Conservation (phyloP, 2,113 vertebrate species). For the Dipodomys stephensi region DNA sequence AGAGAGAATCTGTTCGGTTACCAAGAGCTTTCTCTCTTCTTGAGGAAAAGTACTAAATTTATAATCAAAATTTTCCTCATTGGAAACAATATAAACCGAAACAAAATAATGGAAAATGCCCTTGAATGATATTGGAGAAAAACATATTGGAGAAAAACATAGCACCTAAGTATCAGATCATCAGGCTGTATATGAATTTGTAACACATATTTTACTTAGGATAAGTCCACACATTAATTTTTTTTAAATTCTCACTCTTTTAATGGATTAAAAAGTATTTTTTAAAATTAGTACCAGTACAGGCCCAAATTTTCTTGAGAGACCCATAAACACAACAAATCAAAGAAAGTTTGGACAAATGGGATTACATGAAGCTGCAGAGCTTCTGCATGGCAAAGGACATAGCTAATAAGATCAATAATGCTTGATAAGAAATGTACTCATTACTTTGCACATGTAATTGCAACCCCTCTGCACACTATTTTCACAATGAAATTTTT, state of each 20-base stretch:
- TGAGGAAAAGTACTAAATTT: background rate
- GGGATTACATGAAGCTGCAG: too few relatives aligned
- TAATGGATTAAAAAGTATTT: background rate
- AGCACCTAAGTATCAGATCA: background rate
- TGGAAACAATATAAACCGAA: background rate
- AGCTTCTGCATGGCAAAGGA: too few relatives aligned
- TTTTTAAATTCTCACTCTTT: background rate
- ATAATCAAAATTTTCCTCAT: background rate
- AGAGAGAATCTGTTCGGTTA: too few relatives aligned
- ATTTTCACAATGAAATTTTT: too few relatives aligned
- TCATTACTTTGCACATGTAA: too few relatives aligned
- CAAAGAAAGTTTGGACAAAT: too few relatives aligned
- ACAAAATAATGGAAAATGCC: background rate
- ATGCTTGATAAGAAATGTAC: too few relatives aligned
- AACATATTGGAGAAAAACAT: background rate
- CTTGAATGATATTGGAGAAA: background rate
- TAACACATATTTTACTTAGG: background rate
- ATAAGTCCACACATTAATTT: background rate
- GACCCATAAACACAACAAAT: too few relatives aligned
- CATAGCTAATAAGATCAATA: too few relatives aligned
- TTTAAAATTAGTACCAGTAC: too few relatives aligned
- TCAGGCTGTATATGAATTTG: background rate
- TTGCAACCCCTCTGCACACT: too few relatives aligned
- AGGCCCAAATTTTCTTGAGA: too few relatives aligned
- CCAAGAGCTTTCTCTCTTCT: background rate